Conservation (phyloP, 2,113 vertebrate genomes). For the Xerus inauris region DNA sequence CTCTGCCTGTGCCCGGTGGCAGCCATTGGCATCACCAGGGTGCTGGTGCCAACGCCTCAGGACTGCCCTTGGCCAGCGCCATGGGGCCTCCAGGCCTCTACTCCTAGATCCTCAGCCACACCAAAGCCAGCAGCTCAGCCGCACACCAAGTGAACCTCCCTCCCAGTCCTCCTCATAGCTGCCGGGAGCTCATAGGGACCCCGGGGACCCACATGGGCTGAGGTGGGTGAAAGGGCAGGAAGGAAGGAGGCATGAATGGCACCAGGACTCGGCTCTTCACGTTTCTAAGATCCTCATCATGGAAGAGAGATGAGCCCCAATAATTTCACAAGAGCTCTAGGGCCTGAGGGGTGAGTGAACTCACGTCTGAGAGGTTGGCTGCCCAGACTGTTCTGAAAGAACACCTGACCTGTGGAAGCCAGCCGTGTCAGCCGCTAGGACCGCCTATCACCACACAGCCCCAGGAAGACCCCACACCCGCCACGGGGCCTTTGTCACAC, state of each 20-base stretch:
- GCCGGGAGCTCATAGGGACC: fast-evolving
- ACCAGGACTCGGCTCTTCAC: no score
- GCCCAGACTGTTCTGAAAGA: fast-evolving
- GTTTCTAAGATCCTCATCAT: not conserved
- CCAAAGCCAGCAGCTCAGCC: not conserved
- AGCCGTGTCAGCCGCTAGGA: fast-evolving
- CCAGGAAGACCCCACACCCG: fast-evolving
- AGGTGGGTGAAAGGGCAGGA: not conserved
- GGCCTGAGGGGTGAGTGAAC: not conserved
- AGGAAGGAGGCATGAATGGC: fast-evolving
- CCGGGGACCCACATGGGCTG: fast-evolving
- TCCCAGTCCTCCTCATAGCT: not conserved
- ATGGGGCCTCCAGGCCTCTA: no score
- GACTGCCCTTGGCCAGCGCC: no score
- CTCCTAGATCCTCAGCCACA: not conserved
- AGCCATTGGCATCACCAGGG: not conserved
- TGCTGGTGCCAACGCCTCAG: no score
- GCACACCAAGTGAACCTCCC: fast-evolving
- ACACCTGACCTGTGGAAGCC: not conserved
- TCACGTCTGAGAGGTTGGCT: no score
- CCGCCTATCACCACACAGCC: fast-evolving
- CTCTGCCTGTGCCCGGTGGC: not conserved
- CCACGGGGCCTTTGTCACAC: fast-evolving
- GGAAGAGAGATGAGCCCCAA: not conserved
- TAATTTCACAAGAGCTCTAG: fast-evolving